Evolutionary conservation across 2,888 invertebrate genomes (phyloP).

Genomic region (Folsomia manolachei): DNA sequence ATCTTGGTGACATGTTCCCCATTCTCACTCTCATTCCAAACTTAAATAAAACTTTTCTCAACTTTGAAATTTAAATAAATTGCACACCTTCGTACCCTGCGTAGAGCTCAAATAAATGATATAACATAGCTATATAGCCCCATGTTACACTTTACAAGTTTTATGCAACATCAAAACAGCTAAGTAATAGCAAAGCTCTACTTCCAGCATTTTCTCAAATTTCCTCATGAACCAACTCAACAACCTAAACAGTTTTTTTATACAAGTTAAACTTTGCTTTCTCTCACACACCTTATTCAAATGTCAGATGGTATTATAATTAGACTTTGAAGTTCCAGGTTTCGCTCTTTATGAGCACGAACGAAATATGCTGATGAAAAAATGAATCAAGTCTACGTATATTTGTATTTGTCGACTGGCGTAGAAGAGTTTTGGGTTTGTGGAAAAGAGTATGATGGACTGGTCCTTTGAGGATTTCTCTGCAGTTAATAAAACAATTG

Average conservation of each 20-base stretch:
- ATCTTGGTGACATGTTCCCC: constrained; percentile 5
- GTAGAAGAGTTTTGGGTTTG: too few relatives aligned
- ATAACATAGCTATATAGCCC: too few relatives aligned
- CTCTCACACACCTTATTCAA: not conserved
- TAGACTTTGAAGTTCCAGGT: not conserved
- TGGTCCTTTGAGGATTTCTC: not conserved
- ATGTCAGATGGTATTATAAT: not conserved
- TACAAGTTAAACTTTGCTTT: not conserved
- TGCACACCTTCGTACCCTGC: constrained; percentile 3
- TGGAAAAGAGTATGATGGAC: too few relatives aligned
- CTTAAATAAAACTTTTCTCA: constrained; percentile 12
- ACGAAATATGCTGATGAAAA: not conserved
- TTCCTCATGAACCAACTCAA: constrained; percentile 4
- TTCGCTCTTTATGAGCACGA: not conserved
- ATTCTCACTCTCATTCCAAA: constrained; percentile 5
- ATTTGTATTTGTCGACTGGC: not conserved
- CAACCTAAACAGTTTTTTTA: not conserved
- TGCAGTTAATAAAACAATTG: too few relatives aligned
- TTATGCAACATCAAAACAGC: not conserved
- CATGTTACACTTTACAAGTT: not conserved
- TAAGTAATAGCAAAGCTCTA: not conserved
- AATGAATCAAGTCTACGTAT: too few relatives aligned
- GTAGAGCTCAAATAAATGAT: too few relatives aligned
- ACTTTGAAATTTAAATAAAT: constrained; percentile 7
- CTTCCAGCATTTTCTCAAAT: not conserved